These are phyloP conservation scores for Porites lobata DNA, from an alignment of 92 coral and sea anemone species.

Conservation along the genomic window DNA sequence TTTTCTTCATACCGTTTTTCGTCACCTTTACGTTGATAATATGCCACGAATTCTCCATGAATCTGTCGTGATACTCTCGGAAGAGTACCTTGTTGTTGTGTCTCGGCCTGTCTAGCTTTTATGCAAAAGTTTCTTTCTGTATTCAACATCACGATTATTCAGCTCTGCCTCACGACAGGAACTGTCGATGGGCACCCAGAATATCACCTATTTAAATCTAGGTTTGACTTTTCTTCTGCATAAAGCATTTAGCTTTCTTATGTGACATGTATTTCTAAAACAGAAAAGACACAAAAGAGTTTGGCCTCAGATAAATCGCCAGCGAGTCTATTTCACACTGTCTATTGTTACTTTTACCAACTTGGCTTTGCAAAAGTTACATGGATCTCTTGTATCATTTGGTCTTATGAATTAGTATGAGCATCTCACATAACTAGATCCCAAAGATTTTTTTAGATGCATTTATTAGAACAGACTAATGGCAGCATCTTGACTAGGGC, in stretches of 20 bases:
- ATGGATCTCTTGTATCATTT: background rate
- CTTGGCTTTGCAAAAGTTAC: background rate
- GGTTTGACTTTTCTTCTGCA: background rate
- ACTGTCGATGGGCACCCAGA: background rate
- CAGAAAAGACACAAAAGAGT: background rate
- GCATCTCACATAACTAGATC: background rate
- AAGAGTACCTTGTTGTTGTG: constrained; percentile 48
- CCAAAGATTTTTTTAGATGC: background rate
- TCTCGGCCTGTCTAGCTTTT: constrained; percentile 76
- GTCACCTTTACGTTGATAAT: background rate
- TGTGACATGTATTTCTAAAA: background rate
- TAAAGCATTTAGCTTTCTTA: background rate
- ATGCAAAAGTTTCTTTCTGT: constrained; percentile 53
- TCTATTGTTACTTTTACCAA: too few relatives aligned
- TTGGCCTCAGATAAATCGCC: background rate
- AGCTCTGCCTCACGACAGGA: background rate
- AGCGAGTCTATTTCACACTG: background rate
- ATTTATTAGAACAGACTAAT: background rate
- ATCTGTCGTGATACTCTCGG: background rate
- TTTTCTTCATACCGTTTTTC: background rate
- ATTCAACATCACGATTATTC: constrained; percentile 2
- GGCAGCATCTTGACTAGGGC: background rate
- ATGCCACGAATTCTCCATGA: background rate
- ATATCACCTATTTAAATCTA: background rate
- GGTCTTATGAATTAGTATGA: background rate